Percentiles rank a stretch among this genome's conserved stretches.
Evolutionary conservation across 2,888 invertebrate species (phyloP).

Genomic region (Entomobrya multifasciata): DNA sequence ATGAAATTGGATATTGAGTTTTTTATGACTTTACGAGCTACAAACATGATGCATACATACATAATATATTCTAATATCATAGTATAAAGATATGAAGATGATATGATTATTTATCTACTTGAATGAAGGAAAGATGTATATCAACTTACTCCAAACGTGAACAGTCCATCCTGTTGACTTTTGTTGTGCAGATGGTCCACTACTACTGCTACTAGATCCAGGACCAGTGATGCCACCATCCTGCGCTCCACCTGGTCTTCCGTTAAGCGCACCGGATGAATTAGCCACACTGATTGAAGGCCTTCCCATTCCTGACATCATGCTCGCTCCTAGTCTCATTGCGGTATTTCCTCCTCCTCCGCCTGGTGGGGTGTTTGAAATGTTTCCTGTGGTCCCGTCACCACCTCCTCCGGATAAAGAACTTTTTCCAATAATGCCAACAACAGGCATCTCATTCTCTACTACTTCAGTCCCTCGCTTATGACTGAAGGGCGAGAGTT

Average conservation of each 20-base stretch:
- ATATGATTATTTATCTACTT: no score
- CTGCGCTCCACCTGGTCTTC: constrained; percentile 32
- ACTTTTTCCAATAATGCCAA: constrained; percentile 58
- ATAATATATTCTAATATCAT: neutral
- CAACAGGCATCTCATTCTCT: constrained; percentile 66
- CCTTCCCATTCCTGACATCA: constrained; percentile 52
- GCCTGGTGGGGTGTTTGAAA: neutral
- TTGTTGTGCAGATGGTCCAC: constrained; percentile 81
- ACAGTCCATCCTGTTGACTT: constrained; percentile 87
- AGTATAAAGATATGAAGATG: neutral
- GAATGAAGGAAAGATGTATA: neutral
- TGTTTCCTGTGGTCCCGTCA: constrained; percentile 32
- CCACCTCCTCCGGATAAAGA: constrained; percentile 14
- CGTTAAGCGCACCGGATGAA: constrained; percentile 29
- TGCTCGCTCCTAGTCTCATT: constrained; percentile 20
- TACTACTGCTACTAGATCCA: neutral
- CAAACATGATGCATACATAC: neutral
- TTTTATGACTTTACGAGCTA: constrained; percentile 3
- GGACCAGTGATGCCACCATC: neutral
- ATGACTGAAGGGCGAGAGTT: constrained; percentile 18
- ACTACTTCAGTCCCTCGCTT: constrained; percentile 32
- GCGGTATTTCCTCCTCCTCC: neutral
- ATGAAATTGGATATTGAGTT: constrained; percentile 18
- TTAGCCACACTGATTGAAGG: constrained; percentile 57
- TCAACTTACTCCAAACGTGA: constrained; percentile 89